Evolutionary conservation across 2,797 vertebrate species (phyloP).

Genomic region (Microctenopoma lineatum): DNA sequence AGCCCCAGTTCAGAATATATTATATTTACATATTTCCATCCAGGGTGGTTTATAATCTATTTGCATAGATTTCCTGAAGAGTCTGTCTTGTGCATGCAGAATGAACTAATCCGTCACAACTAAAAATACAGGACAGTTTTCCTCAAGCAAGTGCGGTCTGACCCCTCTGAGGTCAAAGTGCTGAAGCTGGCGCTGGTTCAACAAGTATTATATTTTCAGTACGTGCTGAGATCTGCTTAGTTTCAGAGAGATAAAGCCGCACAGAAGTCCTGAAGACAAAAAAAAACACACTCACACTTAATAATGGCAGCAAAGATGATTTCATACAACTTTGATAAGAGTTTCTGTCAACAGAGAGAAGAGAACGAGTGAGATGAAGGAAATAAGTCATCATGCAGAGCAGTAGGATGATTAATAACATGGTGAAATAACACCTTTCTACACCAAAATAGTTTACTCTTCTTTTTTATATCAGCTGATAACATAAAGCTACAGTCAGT

Average conservation of each 20-base stretch:
- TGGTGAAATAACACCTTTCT: not conserved
- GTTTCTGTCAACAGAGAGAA: not conserved
- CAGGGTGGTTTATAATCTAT: constrained; percentile 38
- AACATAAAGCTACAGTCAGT: no score
- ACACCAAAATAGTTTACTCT: not conserved
- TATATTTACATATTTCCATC: constrained; percentile 57
- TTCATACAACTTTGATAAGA: not conserved
- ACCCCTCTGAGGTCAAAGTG: constrained; percentile 50
- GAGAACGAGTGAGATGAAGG: no score
- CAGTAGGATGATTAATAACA: not conserved
- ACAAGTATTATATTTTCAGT: constrained; percentile 12
- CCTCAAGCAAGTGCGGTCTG: constrained; percentile 33
- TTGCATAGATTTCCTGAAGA: constrained; percentile 68
- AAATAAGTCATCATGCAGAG: no score
- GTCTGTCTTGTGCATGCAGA: constrained; percentile 36
- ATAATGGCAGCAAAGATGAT: not conserved
- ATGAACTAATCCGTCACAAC: constrained; percentile 31
- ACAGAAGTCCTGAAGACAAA: not conserved
- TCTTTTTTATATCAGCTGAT: no score
- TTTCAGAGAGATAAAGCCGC: not conserved
- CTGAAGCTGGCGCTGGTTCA: constrained; percentile 34
- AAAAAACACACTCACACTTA: not conserved
- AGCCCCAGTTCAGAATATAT: constrained; percentile 64
- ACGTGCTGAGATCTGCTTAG: not conserved
- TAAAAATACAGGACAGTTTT: constrained; percentile 38